Base-by-base conservation (phyloP, 1,140 invertebrate species). In the Hirudo medicinalis region DNA sequence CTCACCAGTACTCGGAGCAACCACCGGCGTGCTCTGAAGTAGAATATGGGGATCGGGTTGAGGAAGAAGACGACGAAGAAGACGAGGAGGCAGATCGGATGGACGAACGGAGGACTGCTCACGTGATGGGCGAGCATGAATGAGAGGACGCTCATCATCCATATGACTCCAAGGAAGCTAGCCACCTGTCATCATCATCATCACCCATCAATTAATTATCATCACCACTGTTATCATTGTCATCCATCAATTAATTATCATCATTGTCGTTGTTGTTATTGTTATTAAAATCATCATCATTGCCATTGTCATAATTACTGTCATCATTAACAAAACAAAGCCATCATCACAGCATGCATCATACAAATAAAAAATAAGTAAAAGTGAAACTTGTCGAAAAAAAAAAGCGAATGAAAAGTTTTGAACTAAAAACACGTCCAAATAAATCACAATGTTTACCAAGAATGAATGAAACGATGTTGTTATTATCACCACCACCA, bases 111-210 rank as follows among this genome's bases (percentile, higher is more conserved):
- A 20, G 71, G 57, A 32, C 72, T 74, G 76, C 88, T 88, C n/a
- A 99, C 79, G 75, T 88, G 87, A 17, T 87, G 84, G 77, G 91
- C 91, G 80, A 93, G 97, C 70, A 87, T 75, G 76, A 85, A 88
- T 87, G 87, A 78, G 25, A 87, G 75, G 15, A 88, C 82, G 80
- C 91, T 91, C 0, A 96, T 77, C 0, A 91, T 89, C 95, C 95
- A 99, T 0, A 97, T 86, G 5, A 98, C 93, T 22, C 93, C 92
- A 75, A 98, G 90, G 73, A 97, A 91, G 0, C 92, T 88, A 0
- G 94, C 91, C 75, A 98, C 81, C 83, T 84, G 78, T 55, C 77
- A 77, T 43, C 22, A 55, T 54, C 29, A 25, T 72, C 36, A 25
- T 36, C 20, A 54, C 40, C 32, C 22, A 72, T 6, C 9, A 68